Evolutionary conservation across 2,113 vertebrate species (phyloP).

Genomic region (Ptyas mucosa): DNA sequence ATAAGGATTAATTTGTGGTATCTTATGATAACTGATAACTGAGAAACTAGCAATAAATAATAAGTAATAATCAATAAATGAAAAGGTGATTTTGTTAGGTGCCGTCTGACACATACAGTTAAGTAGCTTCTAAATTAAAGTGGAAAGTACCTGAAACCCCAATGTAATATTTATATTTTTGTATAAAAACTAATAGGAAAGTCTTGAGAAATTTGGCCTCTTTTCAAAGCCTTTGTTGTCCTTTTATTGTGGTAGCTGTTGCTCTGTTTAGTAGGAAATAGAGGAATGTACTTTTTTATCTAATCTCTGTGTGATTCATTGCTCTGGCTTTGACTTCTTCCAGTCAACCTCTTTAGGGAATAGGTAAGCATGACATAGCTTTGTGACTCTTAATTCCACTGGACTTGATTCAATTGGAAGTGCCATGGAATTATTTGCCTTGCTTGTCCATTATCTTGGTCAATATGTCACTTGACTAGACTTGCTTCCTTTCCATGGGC

Average conservation of each 20-base stretch:
- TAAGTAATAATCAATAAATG: rapidly evolving
- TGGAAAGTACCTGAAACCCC: background rate
- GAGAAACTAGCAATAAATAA: background rate
- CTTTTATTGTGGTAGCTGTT: background rate
- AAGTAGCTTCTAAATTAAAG: background rate
- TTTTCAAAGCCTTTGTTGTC: background rate
- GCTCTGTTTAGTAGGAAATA: background rate
- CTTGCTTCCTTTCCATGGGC: background rate
- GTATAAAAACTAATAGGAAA: background rate
- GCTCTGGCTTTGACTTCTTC: background rate
- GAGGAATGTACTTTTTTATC: background rate
- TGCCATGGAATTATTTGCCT: background rate
- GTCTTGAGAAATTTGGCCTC: background rate
- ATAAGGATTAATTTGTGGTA: background rate
- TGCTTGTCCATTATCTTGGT: background rate
- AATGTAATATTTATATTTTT: background rate
- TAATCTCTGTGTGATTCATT: background rate
- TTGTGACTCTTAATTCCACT: background rate
- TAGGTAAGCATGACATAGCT: background rate
- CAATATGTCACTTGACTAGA: background rate
- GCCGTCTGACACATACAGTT: background rate
- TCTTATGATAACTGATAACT: background rate
- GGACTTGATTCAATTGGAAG: background rate
- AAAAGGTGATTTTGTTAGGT: background rate
- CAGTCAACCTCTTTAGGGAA: background rate